These are phyloP conservation scores for Eilema depressum DNA, from an alignment of 2,888 invertebrate species.

Conservation along the genomic window DNA sequence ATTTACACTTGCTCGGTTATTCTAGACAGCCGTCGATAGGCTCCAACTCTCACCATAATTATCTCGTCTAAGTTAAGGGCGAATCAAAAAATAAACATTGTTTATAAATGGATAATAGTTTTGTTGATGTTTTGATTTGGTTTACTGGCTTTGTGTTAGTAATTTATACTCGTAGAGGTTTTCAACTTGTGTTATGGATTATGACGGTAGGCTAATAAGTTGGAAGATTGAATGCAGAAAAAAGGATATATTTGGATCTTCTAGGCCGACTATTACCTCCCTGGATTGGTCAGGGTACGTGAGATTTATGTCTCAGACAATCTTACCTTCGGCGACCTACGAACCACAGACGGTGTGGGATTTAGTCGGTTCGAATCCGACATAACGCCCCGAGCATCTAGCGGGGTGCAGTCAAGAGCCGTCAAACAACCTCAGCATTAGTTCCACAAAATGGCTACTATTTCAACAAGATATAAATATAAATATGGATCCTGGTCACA, in stretches of 20 bases:
- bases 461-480: background rate
- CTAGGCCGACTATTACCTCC: no score
- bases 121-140: background rate
- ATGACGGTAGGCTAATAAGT: no score
- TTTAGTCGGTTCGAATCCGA: no score
- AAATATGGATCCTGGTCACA: constrained; percentile 5
- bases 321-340: no score
- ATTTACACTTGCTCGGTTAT: constrained; percentile 46
- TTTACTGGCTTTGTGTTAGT: background rate
- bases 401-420: no score
- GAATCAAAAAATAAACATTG: background rate
- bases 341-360: no score
- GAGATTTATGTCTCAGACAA: no score
- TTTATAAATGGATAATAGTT: background rate
- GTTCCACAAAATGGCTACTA: background rate
- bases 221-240: no score
- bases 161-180: background rate
- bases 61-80: constrained; percentile 15
- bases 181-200: background rate
- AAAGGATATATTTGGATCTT: no score
- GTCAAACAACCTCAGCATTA: background rate
- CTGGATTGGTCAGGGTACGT: no score
- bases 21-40: constrained; percentile 28
- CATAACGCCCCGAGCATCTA: no score
- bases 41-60: constrained; percentile 30